Base-by-base conservation (phyloP, 2,797 vertebrate species). In the Glyptemys insculpta region DNA sequence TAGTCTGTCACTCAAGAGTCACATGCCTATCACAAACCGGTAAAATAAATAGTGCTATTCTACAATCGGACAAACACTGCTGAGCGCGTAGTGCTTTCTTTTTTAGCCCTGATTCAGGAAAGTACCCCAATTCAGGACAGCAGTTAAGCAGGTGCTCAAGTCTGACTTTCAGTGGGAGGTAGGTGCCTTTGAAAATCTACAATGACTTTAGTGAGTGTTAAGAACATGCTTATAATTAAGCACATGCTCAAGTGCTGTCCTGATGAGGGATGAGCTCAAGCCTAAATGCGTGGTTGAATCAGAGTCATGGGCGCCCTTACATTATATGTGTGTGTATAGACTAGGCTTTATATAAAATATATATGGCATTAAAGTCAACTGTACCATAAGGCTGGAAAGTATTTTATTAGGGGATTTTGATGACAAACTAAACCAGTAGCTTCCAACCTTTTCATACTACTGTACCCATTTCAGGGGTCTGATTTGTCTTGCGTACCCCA, bases 271-370 rank as follows among this genome's bases (percentile, higher is more conserved):
- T 11, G 56, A 87, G 25, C 44, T 14, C 29, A 47, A 29, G 27
- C 25, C 41, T 44, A 47, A 76, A 54, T 8, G 65, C 85, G 82
- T 87, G 90, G 91, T 88, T 93, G 96, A 91, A 91, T 94, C 94
- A 83, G 88, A 93, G 85, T 92, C 57, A 27, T 47, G 47, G 41
- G 44, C 12, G 1, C 14, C 25, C 72, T 76, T 15, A 27, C 12
- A 4, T 5, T 5, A 4, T 37, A 16, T 68, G 34, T 10, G 34
- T 11, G 56, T 12, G 25, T 57, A 29, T 57, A 27, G 25, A 15
- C 14, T 54, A 54, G 23, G 23, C 54, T 25, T 54, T 25, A 54
- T 54, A 54, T 25, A 54, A 54, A 54, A 54, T 54, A 23, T 54
- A 49, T 49, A 47, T 4, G 27, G 14, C 41, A 78, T 47, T 49